These are phyloP conservation scores for Heliconius charithonia DNA, from an alignment of 2,888 invertebrate species.

Conservation along the genomic window DNA sequence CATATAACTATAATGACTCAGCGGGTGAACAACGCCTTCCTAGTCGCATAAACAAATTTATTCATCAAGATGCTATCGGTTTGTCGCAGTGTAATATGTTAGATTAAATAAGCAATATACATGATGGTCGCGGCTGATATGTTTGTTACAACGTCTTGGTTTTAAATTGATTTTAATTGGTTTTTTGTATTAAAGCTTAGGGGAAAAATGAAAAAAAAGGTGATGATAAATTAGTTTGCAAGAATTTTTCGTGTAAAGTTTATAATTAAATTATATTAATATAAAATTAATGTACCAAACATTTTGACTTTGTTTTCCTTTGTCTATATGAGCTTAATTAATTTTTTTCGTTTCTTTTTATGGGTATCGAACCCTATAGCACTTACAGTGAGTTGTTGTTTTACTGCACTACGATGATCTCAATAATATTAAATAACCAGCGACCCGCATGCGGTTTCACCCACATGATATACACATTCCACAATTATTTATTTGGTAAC, in stretches of 20 bases:
- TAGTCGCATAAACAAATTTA: slow-evolving; percentile 67
- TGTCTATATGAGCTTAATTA: no score
- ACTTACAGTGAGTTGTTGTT: no score
- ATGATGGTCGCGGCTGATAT: slow-evolving; percentile 42
- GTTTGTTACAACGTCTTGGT: neutral
- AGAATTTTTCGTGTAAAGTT: neutral
- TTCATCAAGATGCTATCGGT: slow-evolving; percentile 66
- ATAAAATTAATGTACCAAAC: no score
- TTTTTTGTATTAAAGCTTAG: neutral
- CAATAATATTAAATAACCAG: no score
- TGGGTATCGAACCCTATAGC: no score
- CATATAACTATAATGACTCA: slow-evolving; percentile 42
- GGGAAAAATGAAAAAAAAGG: neutral
- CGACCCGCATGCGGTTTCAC: no score
- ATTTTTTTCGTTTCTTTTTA: no score
- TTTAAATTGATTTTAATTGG: slow-evolving; percentile 13
- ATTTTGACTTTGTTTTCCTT: no score
- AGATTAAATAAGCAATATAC: slow-evolving; percentile 55
- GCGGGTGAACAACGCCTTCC: slow-evolving; percentile 49
- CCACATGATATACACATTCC: no score
- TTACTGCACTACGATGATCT: no score
- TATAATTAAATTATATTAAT: no score
- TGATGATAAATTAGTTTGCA: neutral
- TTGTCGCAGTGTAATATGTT: slow-evolving; percentile 56
- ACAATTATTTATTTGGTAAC: no score